These are phyloP conservation scores for Geophilus truncorum DNA, from an alignment of 2,888 invertebrate species.

Conservation along the genomic window DNA sequence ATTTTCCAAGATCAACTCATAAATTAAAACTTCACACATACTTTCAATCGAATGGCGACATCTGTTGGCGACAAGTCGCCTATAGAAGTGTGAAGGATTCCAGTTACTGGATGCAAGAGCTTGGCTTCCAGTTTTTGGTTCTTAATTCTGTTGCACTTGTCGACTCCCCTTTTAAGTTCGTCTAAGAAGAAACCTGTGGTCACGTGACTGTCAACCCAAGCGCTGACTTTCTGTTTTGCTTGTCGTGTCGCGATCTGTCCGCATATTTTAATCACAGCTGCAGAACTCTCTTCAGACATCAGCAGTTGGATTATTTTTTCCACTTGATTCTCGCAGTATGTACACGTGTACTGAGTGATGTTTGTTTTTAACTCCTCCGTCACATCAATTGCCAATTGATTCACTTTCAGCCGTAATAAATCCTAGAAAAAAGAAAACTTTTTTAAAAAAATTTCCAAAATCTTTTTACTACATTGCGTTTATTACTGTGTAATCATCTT, in stretches of 20 bases:
- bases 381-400: background rate
- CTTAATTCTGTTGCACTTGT: background rate
- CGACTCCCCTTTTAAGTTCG: background rate
- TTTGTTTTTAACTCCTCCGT: background rate
- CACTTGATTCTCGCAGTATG: background rate
- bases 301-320: constrained; percentile 2
- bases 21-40: background rate
- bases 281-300: constrained; percentile 34
- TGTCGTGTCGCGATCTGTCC: constrained; percentile 22
- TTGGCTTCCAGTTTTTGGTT: background rate
- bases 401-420: background rate
- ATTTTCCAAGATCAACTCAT: background rate
- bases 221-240: constrained; percentile 23
- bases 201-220: constrained; percentile 33
- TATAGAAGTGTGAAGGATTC: background rate
- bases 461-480: background rate
- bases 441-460: background rate
- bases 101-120: background rate
- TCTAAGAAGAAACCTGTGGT: constrained; percentile 6
- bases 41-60: background rate
- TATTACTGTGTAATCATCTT: constrained; percentile 31
- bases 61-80: background rate
- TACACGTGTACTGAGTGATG: background rate
- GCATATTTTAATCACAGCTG: constrained; percentile 30
- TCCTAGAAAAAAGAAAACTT: background rate